These are phyloP conservation scores for Myotis pilosus DNA, from an alignment of 2,797 vertebrate genomes.

Conservation along the genomic window DNA sequence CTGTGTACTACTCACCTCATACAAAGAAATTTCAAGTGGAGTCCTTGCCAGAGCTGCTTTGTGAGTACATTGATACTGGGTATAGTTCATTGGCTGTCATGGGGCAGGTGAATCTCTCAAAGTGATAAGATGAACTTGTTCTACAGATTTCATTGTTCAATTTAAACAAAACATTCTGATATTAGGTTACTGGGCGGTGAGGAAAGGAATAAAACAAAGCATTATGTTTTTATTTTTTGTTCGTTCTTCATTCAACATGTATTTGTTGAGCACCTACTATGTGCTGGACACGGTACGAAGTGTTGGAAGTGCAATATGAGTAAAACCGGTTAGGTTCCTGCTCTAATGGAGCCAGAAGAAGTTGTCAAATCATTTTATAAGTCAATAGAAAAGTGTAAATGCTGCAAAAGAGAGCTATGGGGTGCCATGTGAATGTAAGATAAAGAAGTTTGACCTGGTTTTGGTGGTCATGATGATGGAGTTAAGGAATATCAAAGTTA, in stretches of 20 bases:
- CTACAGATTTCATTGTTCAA: neutral
- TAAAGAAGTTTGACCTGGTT: neutral
- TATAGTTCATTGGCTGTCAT: neutral
- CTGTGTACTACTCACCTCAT: neutral
- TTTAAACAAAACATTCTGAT: conserved; percentile 6
- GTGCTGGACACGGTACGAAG: neutral
- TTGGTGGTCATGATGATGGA: neutral
- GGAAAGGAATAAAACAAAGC: neutral
- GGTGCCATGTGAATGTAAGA: neutral
- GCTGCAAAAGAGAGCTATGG: neutral
- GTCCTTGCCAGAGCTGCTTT: neutral
- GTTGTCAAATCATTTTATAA: neutral
- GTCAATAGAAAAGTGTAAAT: neutral
- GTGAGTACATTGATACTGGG: neutral
- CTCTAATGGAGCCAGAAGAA: neutral
- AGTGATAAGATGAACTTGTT: neutral
- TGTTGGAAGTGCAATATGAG: neutral
- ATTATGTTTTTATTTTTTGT: conserved; percentile 2
- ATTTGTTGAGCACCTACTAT: neutral
- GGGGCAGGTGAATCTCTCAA: neutral
- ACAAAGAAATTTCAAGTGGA: neutral
- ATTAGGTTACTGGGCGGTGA: neutral
- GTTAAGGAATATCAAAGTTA: neutral
- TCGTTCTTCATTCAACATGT: neutral
- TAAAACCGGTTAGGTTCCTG: neutral